Percentiles rank a stretch among this genome's conserved stretches.
phyloP scores from a whole-genome alignment of 2,888 invertebrate genomes.

The Chloroclysta siterata region DNA sequence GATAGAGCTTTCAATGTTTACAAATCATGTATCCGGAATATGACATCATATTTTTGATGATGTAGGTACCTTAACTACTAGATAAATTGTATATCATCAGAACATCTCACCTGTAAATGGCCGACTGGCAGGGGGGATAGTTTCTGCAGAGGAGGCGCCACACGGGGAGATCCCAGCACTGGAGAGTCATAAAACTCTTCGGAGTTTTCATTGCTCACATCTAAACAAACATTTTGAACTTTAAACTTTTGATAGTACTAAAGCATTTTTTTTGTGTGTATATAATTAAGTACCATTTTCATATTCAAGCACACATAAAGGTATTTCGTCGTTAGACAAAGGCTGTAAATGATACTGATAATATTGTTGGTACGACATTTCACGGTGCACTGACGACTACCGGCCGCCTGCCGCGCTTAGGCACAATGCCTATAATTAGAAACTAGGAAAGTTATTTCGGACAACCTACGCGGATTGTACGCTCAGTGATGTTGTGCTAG shows the following conservation, averaged over 20 bases:
- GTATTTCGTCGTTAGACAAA: slow-evolving; percentile 76
- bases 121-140: slow-evolving; percentile 55
- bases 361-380: slow-evolving; percentile 58
- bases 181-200: slow-evolving; percentile 77
- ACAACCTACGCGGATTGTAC: slow-evolving; percentile 45
- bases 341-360: slow-evolving; percentile 65
- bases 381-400: slow-evolving; percentile 41
- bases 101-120: slow-evolving; percentile 31
- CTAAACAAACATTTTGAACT: slow-evolving; percentile 47
- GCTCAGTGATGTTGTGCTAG: slow-evolving; percentile 34
- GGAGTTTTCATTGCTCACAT: slow-evolving; percentile 62
- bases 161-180: slow-evolving; percentile 71
- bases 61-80: too few species aligned
- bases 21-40: neutral
- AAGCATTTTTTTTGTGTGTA: neutral
- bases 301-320: slow-evolving; percentile 80
- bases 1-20: neutral
- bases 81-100: neutral
- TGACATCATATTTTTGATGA: too few species aligned
- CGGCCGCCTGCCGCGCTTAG: slow-evolving; percentile 51
- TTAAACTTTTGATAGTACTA: neutral
- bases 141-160: slow-evolving; percentile 49
- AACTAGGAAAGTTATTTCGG: slow-evolving; percentile 74
- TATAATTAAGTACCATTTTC: slow-evolving; percentile 50
- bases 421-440: slow-evolving; percentile 71